Percentiles rank a stretch among this genome's conserved stretches.
phyloP scores from a whole-genome alignment of 2,797 vertebrate genomes.

The Pangasius macronema region DNA sequence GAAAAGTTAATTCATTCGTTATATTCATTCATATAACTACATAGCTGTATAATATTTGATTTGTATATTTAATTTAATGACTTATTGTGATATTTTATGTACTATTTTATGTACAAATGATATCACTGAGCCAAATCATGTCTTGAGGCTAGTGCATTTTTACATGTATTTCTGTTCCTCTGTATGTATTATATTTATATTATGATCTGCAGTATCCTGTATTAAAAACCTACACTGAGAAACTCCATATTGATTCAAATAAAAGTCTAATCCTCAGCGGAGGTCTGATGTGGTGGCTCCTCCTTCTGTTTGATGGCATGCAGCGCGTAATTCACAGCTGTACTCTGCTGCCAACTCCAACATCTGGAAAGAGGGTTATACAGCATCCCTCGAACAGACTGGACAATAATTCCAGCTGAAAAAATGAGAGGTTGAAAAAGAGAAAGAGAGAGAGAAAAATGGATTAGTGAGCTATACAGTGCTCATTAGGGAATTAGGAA shows the following conservation, averaged over 20 bases:
- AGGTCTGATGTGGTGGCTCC: not conserved
- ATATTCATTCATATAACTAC: not conserved
- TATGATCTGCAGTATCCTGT: not conserved
- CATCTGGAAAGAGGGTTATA: slow-evolving; percentile 85
- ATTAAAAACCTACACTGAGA: not conserved
- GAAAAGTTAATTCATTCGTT: not conserved
- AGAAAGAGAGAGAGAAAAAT: not conserved
- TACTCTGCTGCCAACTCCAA: slow-evolving; percentile 87
- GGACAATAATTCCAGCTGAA: slow-evolving; percentile 86
- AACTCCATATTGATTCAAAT: not conserved
- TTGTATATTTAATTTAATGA: not conserved
- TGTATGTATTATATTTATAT: not conserved
- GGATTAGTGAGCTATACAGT: not conserved
- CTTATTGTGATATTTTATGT: not conserved
- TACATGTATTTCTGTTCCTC: not conserved
- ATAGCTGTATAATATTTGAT: not conserved
- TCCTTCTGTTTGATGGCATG: slow-evolving; percentile 80
- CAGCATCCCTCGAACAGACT: slow-evolving; percentile 85
- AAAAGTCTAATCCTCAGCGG: slow-evolving; percentile 11
- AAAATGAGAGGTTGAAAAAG: not conserved
- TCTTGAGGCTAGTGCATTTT: not conserved
- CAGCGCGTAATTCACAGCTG: slow-evolving; percentile 87
- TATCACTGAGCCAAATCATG: not conserved
- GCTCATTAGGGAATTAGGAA: not conserved
- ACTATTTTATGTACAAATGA: not conserved